Conservation (phyloP, 2,113 vertebrate genomes). For the Eurypyga helias region DNA sequence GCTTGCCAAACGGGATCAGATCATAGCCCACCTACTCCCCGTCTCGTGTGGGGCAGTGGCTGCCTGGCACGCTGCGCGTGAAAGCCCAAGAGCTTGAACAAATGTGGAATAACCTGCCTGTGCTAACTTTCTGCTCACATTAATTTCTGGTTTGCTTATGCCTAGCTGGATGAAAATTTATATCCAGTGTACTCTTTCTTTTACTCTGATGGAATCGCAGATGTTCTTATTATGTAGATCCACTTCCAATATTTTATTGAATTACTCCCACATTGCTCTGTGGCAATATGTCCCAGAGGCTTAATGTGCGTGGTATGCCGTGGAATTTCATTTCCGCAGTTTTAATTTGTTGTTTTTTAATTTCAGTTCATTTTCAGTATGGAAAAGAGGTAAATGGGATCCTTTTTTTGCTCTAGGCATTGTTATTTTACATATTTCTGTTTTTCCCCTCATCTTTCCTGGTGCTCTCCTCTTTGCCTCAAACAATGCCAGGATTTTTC, state of each 20-base stretch:
- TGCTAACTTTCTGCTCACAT: not conserved
- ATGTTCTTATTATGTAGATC: slow-evolving; percentile 32
- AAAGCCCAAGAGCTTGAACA: not conserved
- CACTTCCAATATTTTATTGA: slow-evolving; percentile 32
- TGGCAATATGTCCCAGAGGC: slow-evolving; percentile 20
- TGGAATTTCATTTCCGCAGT: slow-evolving; percentile 41
- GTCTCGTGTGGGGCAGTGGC: not conserved
- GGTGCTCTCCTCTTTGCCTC: not conserved
- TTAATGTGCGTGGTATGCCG: not conserved
- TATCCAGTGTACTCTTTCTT: not conserved
- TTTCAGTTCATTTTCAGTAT: slow-evolving; percentile 27
- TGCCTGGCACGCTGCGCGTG: not conserved
- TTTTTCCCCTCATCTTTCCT: not conserved
- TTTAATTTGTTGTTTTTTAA: slow-evolving; percentile 61
- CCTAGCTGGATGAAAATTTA: not conserved
- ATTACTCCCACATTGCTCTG: slow-evolving; percentile 34
- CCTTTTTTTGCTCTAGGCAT: not conserved
- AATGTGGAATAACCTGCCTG: not conserved
- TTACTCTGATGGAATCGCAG: not conserved
- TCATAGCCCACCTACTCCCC: slow-evolving; percentile 47
- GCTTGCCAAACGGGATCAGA: slow-evolving; percentile 17
- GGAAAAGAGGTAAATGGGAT: not conserved
- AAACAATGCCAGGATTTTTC: not conserved
- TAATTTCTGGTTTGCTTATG: not conserved
- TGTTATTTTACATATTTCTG: not conserved